Conservation (phyloP, 2,797 vertebrate genomes). For the Sebastes nivosus region DNA sequence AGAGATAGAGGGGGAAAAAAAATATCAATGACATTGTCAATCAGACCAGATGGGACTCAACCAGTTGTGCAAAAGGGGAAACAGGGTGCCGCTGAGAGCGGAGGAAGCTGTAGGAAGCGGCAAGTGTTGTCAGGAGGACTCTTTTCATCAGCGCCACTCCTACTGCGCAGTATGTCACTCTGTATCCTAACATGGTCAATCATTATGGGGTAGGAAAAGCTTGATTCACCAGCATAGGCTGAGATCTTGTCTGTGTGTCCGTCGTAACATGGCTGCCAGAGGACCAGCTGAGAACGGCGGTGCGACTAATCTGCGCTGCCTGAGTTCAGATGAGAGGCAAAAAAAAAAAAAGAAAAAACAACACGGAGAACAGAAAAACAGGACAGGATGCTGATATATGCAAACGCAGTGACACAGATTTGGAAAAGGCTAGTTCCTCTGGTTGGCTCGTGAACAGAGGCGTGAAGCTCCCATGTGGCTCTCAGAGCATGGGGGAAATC, state of each 20-base stretch:
- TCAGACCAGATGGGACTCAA: constrained; percentile 61
- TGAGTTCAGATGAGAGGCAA: constrained; percentile 58
- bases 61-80: constrained; percentile 59
- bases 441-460: constrained; percentile 90
- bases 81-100: constrained; percentile 62
- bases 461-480: constrained; percentile 88
- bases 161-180: constrained; percentile 56
- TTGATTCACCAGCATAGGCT: constrained; percentile 66
- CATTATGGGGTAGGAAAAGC: constrained; percentile 45
- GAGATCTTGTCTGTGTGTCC: constrained; percentile 55
- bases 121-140: constrained; percentile 66
- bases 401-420: constrained; percentile 84
- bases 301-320: constrained; percentile 71
- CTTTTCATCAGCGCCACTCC: constrained; percentile 67
- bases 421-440: constrained; percentile 75
- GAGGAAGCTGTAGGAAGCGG: constrained; percentile 47
- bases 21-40: constrained; percentile 68
- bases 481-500: constrained; percentile 90
- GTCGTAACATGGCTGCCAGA: constrained; percentile 63
- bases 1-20: constrained; percentile 81
- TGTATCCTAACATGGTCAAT: constrained; percentile 63
- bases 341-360: constrained; percentile 8
- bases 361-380: constrained; percentile 58
- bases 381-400: constrained; percentile 84
- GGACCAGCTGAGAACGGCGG: constrained; percentile 69